phyloP scores from a whole-genome alignment of 1,140 invertebrate genomes.

The Meloidogyne floridensis region DNA sequence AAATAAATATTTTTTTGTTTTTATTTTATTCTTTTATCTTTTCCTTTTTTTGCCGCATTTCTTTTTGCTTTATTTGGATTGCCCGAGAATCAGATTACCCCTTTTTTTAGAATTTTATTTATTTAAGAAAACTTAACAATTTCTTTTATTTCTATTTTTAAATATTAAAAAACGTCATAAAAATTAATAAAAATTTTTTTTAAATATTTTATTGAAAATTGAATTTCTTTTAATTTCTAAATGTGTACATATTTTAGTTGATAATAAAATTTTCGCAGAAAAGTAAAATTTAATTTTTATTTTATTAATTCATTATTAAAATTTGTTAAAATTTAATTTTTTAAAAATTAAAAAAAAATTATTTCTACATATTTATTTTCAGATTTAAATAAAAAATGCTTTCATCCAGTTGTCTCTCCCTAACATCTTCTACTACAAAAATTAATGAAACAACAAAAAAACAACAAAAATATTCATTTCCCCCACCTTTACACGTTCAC shows the following conservation, averaged over 20 bases:
- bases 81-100: not conserved
- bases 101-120: slow-evolving; percentile 8
- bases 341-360: not conserved
- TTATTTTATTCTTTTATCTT: slow-evolving; percentile 4
- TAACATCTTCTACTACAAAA: not conserved
- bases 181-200: not conserved
- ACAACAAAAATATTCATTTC: not conserved
- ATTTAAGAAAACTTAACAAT: not conserved
- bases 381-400: not conserved
- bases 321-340: not conserved
- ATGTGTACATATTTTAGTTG: too few species aligned
- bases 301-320: too few species aligned
- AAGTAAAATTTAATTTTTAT: not conserved
- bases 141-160: not conserved
- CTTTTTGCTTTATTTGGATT: not conserved
- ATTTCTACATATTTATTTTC: not conserved
- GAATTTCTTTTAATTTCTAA: not conserved
- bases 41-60: not conserved
- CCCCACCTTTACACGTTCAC: not conserved
- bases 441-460: not conserved
- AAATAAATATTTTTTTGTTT: not conserved
- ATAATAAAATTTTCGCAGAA: not conserved
- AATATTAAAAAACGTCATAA: not conserved
- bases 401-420: not conserved
- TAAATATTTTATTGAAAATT: not conserved